Evolutionary conservation across 1,140 invertebrate genomes (phyloP).

Genomic region (Watersipora subatra): DNA sequence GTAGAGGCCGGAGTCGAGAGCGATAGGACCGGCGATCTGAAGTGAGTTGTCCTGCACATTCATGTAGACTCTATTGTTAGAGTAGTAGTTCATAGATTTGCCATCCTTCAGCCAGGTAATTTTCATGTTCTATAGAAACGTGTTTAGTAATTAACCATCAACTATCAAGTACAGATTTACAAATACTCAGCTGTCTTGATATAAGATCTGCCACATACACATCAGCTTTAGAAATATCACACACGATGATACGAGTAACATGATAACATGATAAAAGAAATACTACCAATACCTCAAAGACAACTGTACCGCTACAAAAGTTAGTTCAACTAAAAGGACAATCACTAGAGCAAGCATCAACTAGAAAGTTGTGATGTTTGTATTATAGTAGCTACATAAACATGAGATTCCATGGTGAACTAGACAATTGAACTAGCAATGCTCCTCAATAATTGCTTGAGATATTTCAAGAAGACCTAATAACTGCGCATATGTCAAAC

Average conservation of each 20-base stretch:
- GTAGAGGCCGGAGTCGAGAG: conserved; percentile 84
- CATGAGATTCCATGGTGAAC: too few species aligned
- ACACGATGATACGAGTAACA: background rate
- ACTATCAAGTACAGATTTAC: background rate
- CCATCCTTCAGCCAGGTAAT: conserved; percentile 81
- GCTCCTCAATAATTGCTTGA: too few species aligned
- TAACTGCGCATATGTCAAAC: too few species aligned
- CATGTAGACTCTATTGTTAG: conserved; percentile 50
- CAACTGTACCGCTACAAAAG: background rate
- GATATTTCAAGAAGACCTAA: too few species aligned
- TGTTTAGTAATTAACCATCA: too few species aligned
- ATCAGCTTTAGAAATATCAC: too few species aligned
- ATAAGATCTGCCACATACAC: too few species aligned
- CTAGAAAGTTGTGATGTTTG: too few species aligned
- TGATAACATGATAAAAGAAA: background rate
- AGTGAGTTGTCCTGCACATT: conserved; percentile 69
- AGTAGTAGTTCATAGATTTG: conserved; percentile 70
- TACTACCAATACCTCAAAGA: background rate
- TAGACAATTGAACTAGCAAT: too few species aligned
- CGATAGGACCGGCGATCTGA: conserved; percentile 80
- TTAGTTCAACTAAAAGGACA: too few species aligned
- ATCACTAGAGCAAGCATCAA: too few species aligned
- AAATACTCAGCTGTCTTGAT: background rate
- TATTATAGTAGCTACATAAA: too few species aligned
- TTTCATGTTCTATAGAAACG: conserved; percentile 41